phyloP scores from a whole-genome alignment of 2,797 vertebrate genomes.

The Parotocinclus haroldoi region DNA sequence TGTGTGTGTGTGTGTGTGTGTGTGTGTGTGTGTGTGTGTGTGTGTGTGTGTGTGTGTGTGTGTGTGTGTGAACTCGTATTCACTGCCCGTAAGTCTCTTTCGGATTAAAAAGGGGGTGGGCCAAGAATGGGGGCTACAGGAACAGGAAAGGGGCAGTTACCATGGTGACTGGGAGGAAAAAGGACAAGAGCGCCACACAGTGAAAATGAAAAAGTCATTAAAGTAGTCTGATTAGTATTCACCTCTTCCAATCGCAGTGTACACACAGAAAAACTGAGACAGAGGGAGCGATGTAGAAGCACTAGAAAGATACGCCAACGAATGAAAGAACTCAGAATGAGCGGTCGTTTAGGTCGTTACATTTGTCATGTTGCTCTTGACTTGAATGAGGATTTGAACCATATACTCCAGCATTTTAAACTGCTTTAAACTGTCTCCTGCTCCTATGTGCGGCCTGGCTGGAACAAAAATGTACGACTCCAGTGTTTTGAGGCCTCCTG shows the following conservation, averaged over 20 bases:
- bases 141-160: slow-evolving; percentile 49
- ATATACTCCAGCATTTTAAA: too few species aligned
- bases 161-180: slow-evolving; percentile 43
- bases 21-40: too few species aligned
- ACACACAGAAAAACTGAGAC: slow-evolving; percentile 7
- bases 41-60: slow-evolving; percentile 22
- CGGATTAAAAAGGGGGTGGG: slow-evolving; percentile 29
- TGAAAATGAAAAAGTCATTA: slow-evolving; percentile 79
- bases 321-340: slow-evolving; percentile 9
- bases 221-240: slow-evolving; percentile 86
- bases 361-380: too few species aligned
- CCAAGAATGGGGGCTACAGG: slow-evolving; percentile 27
- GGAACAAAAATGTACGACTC: too few species aligned
- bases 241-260: slow-evolving; percentile 53
- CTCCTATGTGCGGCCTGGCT: too few species aligned
- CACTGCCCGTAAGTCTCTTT: slow-evolving; percentile 41
- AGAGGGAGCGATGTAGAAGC: neutral
- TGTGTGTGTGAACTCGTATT: slow-evolving; percentile 24
- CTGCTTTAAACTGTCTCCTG: too few species aligned
- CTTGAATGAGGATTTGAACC: too few species aligned
- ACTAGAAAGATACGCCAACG: slow-evolving; percentile 16
- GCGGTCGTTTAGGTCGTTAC: neutral
- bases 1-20: too few species aligned
- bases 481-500: too few species aligned
- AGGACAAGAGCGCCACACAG: slow-evolving; percentile 38